These are phyloP conservation scores for Porites australiensis DNA, from an alignment of 64 coral and sea anemone genomes.

Conservation along the genomic window DNA sequence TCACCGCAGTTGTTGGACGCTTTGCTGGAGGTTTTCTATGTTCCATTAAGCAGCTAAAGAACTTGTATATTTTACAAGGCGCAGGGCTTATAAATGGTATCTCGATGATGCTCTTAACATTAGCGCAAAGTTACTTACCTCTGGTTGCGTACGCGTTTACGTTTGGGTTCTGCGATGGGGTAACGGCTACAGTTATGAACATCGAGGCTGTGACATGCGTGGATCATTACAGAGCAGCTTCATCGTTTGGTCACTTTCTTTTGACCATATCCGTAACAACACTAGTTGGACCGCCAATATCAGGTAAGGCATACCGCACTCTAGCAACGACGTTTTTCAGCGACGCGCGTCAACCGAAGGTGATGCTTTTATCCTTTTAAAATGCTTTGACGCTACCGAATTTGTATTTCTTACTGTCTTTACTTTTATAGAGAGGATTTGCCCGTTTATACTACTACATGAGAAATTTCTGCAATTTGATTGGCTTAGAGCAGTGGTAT, in stretches of 20 bases:
- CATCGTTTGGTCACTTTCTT: neutral
- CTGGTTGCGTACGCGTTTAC: neutral
- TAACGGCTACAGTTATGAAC: neutral
- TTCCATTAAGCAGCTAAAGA: neutral
- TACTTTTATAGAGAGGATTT: no score
- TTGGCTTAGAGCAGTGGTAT: no score
- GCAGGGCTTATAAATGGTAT: neutral
- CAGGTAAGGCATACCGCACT: neutral
- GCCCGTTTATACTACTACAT: no score
- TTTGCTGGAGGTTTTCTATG: conserved; percentile 23
- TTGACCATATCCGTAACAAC: neutral
- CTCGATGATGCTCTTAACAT: neutral
- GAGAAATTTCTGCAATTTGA: no score
- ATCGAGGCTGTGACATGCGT: conserved; percentile 17
- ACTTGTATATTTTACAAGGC: conserved; percentile 22
- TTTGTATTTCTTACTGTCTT: no score
- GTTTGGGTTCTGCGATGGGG: conserved; percentile 31
- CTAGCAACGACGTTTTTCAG: neutral
- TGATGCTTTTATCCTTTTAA: no score
- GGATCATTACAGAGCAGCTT: neutral
- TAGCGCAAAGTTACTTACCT: neutral
- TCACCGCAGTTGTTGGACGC: conserved; percentile 18
- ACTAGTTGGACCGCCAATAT: conserved; percentile 24
- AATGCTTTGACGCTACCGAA: no score
- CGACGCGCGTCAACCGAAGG: neutral